These are phyloP conservation scores for Proctacanthus coquilletti DNA, from an alignment of 1,140 invertebrate species.

Conservation along the genomic window DNA sequence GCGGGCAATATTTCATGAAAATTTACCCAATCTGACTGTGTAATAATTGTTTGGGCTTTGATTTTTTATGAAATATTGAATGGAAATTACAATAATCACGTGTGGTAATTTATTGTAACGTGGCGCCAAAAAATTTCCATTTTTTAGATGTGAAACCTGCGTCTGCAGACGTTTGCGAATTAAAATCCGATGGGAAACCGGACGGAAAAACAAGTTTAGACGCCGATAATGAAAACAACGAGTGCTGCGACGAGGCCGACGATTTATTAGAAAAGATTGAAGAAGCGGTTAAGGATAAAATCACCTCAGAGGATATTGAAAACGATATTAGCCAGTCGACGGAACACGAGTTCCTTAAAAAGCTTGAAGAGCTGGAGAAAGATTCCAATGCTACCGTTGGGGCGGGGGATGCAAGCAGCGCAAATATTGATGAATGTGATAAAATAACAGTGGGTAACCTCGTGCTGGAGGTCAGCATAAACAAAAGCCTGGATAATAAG, in stretches of 20 bases:
- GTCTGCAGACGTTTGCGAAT: neutral
- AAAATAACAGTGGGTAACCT: neutral
- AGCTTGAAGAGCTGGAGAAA: neutral
- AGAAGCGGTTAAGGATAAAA: neutral
- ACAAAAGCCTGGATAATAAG: neutral
- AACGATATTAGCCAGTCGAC: neutral
- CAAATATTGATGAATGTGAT: neutral
- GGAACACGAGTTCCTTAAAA: neutral
- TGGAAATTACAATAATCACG: too few species aligned
- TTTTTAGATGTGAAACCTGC: too few species aligned
- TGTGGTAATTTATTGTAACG: too few species aligned
- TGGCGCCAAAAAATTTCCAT: too few species aligned
- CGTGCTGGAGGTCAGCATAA: neutral
- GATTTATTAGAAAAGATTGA: slow-evolving; percentile 1
- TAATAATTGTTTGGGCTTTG: too few species aligned
- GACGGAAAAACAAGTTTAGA: neutral
- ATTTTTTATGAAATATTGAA: too few species aligned
- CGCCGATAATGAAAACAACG: neutral
- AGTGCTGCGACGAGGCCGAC: neutral
- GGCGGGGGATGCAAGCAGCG: neutral
- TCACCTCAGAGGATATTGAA: neutral
- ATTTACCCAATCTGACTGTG: too few species aligned
- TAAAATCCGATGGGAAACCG: neutral
- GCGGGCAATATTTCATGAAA: neutral
- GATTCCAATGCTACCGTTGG: neutral